These are phyloP conservation scores for Eristalis pertinax DNA, from an alignment of 2,888 invertebrate genomes.

Conservation along the genomic window DNA sequence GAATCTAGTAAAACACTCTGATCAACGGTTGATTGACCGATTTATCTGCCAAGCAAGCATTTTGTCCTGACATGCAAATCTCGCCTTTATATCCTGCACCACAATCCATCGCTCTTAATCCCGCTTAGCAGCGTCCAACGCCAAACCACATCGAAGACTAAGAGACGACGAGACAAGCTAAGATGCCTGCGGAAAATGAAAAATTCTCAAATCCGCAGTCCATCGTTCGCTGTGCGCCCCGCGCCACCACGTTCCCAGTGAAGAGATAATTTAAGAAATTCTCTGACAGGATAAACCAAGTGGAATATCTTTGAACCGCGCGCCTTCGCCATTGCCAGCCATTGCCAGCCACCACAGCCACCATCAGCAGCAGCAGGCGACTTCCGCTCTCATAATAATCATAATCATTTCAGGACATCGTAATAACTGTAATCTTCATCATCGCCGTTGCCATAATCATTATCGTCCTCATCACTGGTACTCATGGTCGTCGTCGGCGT, in stretches of 20 bases:
- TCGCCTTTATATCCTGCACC: constrained; percentile 19
- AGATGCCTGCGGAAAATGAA: constrained; percentile 14
- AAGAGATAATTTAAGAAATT: constrained; percentile 55
- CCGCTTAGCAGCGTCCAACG: not conserved
- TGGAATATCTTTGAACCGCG: constrained; percentile 47
- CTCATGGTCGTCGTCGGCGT: no score
- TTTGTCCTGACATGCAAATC: constrained; percentile 43
- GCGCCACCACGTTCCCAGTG: not conserved
- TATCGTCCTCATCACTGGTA: not conserved
- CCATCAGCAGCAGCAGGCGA: constrained; percentile 1
- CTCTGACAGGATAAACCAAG: constrained; percentile 66
- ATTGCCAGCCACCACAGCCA: not conserved
- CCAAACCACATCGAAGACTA: not conserved
- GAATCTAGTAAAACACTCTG: constrained; percentile 19
- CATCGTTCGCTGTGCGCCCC: no score
- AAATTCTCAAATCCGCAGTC: constrained; percentile 6
- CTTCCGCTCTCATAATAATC: constrained; percentile 39
- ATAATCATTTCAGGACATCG: constrained; percentile 64
- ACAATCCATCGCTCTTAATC: constrained; percentile 25
- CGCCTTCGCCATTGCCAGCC: not conserved
- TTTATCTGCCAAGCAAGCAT: constrained; percentile 23
- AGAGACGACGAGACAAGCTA: not conserved
- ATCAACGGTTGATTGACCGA: constrained; percentile 50
- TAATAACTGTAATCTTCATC: constrained; percentile 63
- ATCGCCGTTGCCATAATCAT: constrained; percentile 5